phyloP scores from a whole-genome alignment of 2,888 invertebrate genomes.

The Dascillus cervinus region DNA sequence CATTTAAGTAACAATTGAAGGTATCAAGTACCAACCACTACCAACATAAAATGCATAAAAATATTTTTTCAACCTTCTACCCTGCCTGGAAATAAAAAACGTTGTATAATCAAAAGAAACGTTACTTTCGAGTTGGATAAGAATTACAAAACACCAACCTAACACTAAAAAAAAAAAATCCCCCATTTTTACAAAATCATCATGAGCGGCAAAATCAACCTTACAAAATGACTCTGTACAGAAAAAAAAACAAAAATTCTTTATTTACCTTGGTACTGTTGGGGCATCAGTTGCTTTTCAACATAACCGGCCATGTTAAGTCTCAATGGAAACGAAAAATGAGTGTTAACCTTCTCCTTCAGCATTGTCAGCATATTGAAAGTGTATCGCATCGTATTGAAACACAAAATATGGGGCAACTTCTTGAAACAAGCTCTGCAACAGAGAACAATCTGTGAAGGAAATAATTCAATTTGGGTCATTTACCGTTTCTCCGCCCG shows the following conservation, averaged over 20 bases:
- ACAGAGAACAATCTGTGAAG: conserved; percentile 2
- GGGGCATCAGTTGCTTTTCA: conserved; percentile 87
- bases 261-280: conserved; percentile 65
- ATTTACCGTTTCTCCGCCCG: conserved; percentile 80
- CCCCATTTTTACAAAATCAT: too few relatives aligned
- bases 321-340: conserved; percentile 89
- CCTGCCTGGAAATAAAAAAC: too few relatives aligned
- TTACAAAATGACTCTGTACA: too few relatives aligned
- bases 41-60: too few relatives aligned
- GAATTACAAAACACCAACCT: too few relatives aligned
- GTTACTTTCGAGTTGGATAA: too few relatives aligned
- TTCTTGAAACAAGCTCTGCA: conserved; percentile 86
- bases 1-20: too few relatives aligned
- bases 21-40: too few relatives aligned
- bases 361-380: conserved; percentile 97
- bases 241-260: neutral
- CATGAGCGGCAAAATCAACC: too few relatives aligned
- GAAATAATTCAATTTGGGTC: neutral
- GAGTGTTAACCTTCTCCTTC: conserved; percentile 95
- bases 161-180: too few relatives aligned
- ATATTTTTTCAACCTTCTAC: too few relatives aligned
- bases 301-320: conserved; percentile 93
- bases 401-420: conserved; percentile 85
- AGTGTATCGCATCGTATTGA: conserved; percentile 95
- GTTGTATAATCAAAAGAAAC: too few relatives aligned